Evolutionary conservation across 2,113 vertebrate genomes (phyloP), one percentile per base, ranked within the genome.

Genomic region (Anthoscopus minutus): DNA sequence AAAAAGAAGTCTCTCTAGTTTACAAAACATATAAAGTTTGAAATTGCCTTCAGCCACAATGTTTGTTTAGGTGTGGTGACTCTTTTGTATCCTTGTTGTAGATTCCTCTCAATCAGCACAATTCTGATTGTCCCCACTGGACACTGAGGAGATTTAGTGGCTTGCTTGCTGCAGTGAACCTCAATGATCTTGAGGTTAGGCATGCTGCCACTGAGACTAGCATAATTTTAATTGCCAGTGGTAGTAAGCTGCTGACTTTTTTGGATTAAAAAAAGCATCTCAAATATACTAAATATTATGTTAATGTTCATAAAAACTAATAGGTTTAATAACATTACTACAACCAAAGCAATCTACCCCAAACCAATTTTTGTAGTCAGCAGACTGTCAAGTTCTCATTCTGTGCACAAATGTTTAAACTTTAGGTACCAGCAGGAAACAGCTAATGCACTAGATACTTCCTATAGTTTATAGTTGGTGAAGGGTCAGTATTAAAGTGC

Each of bases 161-260:
- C 89, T 87, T 89, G 78, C 77, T 94, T 93, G 64, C 90, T 90
- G 66, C 82, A 82, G 19, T 61, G 92, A 96, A 93, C 89, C 94
- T 96, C 94, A 96, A 71, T 87, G 83, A 92, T 93, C 93, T 72
- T 94, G 87, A 96, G 91, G 80, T 82, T 94, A 93, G 90, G 87
- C 92, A 80, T 50, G 50, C 85, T 94, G 81, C 88, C 93, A 90
- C 96, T 66, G 80, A 89, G 85, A 86, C 71, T 71, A 81, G 82
- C 74, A 94, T 96, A 21, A 33, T 93, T 89, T 96, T 86, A 80
- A 89, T 89, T 94, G 82, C 74, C 45, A 33, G 78, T 80, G 48
- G 81, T 96, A 95, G 93, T 94, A 74, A 92, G 77, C 66, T 92
- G 95, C 92, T 91, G 82, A 88, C 80, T 89, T 85, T 86, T 94